Conservation (phyloP, 2,888 invertebrate genomes). For the Dendrolimus houi region DNA sequence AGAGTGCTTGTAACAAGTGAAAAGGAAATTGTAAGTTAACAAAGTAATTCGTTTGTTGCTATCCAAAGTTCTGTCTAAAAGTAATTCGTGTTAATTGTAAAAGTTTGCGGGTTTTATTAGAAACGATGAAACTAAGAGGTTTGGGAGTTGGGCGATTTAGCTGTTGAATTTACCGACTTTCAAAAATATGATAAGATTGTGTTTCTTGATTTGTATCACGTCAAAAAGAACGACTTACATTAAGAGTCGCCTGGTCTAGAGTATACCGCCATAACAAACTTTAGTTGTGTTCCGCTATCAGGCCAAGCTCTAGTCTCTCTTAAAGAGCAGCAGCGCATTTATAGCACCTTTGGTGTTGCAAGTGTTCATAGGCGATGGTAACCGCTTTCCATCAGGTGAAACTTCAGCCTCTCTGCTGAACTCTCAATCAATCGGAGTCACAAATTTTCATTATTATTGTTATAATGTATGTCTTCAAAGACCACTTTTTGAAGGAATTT, state of each 20-base stretch:
- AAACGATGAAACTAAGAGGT: conserved; percentile 8
- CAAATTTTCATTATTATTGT: too few species aligned
- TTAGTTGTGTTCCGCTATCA: too few species aligned
- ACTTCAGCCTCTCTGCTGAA: neutral
- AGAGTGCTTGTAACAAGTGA: neutral
- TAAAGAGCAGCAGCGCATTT: neutral
- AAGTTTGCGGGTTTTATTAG: conserved; percentile 10
- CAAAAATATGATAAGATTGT: too few species aligned
- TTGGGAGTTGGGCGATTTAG: neutral
- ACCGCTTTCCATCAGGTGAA: neutral
- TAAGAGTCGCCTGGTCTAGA: too few species aligned
- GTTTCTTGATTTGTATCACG: too few species aligned
- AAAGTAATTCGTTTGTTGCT: conserved; percentile 1
- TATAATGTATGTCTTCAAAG: too few species aligned
- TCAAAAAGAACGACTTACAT: too few species aligned
- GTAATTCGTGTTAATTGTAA: conserved; percentile 17
- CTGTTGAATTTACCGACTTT: too few species aligned
- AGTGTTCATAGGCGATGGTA: neutral
- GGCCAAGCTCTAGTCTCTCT: too few species aligned
- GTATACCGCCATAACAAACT: too few species aligned
- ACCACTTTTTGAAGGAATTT: too few species aligned
- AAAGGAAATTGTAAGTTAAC: neutral
- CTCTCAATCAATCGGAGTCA: too few species aligned
- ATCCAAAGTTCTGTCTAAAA: conserved; percentile 7
- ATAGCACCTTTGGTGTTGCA: neutral